These are phyloP conservation scores for Microchrysa polita DNA, from an alignment of 2,888 invertebrate species.

Conservation along the genomic window DNA sequence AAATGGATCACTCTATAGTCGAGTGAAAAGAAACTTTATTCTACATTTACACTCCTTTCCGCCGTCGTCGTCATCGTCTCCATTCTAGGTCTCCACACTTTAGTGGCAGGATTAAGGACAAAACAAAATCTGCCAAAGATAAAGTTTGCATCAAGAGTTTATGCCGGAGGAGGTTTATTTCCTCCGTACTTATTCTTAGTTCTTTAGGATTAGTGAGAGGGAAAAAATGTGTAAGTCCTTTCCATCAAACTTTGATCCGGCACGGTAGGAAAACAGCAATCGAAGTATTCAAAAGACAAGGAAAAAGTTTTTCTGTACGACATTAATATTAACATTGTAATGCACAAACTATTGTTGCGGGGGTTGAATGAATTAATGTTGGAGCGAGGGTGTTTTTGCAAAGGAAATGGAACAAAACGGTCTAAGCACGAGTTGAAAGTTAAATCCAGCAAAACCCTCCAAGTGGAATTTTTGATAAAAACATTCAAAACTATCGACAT, in stretches of 20 bases:
- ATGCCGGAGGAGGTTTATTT: conserved; percentile 34
- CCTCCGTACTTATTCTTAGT: conserved; percentile 8
- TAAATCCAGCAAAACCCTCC: too few relatives aligned
- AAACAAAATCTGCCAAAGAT: conserved; percentile 20
- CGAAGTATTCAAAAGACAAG: neutral
- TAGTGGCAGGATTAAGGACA: conserved; percentile 32
- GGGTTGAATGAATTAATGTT: too few relatives aligned
- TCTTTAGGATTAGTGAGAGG: conserved; percentile 35
- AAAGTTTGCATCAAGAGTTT: conserved; percentile 35
- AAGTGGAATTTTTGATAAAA: too few relatives aligned
- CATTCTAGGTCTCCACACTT: conserved; percentile 10
- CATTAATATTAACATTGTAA: neutral
- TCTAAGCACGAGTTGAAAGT: too few relatives aligned
- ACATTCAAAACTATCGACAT: too few relatives aligned
- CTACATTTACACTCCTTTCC: too few relatives aligned
- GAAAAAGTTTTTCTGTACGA: neutral
- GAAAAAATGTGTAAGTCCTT: conserved; percentile 3
- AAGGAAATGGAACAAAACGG: too few relatives aligned
- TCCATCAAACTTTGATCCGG: conserved; percentile 23
- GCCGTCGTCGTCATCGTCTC: too few relatives aligned
- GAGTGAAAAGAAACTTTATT: too few relatives aligned
- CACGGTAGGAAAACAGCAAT: neutral
- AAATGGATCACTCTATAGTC: too few relatives aligned
- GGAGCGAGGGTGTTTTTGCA: too few relatives aligned
- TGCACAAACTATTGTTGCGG: neutral